Evolutionary conservation across 2,888 invertebrate genomes (phyloP), one percentile per base, ranked within the genome.

Genomic region (Panopea generosa): DNA sequence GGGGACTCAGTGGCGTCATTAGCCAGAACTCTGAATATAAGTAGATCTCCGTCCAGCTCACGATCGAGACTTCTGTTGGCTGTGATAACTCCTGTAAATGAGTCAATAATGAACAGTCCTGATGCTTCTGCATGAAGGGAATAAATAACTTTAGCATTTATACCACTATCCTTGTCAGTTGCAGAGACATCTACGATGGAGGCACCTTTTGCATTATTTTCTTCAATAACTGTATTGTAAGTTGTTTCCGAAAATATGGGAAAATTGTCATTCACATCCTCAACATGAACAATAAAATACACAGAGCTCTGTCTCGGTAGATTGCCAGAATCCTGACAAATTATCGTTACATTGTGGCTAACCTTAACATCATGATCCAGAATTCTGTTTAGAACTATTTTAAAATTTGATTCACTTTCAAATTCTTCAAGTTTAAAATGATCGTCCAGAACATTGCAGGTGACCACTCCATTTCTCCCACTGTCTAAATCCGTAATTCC

Each of bases 401-500:
- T 83, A 43, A 84, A 89, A 20, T 86, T 83, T 53, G 75, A 71
- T 38, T 52, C 79, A n/a, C 67, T 56, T 27, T 61, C 82, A 61
- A 88, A 76, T 47, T 75, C 75, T 49, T 84, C 84, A 38, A 90
- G 78, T 55, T 60, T 80, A 56, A 89, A 90, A 38, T 84, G 77
- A 18, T 82, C 67, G 49, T 83, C 84, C 18, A 83, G 52, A 27
- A 91, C 47, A 27, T 70, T 68, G 71, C 91, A 91, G 3, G 71
- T 67, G 1, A 90, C 85, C 26, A 79, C 62, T 1, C 89, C 89
- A 77, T 90, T 91, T 14, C 76, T 68, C 2, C 87, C 90, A 56
- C 82, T 80, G 73, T 89, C 89, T 0, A 53, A 27, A 68, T 90
- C 90, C 2, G 74, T 79, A 0, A 98, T 97, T 0, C 97, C 97